Base-by-base conservation (phyloP, 2,797 vertebrate genomes). In the Diceros bicornis region DNA sequence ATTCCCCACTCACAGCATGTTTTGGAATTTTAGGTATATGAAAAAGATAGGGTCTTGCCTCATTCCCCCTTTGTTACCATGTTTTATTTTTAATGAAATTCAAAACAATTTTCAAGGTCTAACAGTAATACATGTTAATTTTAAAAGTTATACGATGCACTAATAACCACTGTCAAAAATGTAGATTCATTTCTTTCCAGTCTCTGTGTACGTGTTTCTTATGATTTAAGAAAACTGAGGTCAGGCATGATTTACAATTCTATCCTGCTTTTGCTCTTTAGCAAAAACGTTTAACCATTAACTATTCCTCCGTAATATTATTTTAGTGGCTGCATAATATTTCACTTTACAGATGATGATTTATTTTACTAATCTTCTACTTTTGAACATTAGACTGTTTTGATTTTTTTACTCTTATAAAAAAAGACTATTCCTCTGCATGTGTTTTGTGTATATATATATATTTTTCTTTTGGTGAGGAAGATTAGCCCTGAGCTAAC, bases 191-290 rank as follows among this genome's bases (percentile, higher is more conserved):
- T 94, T 74, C 12, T 83, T 59, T 66, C 52, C 37, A 25, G 37
- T 86, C 12, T 57, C 61, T 69, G 8, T 89, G n/a, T 84, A n/a
- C 12, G 79, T 87, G 14, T 59, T 78, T 93, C 69, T 87, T 94
- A 77, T 61, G 57, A 50, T 47, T 81, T 95, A 29, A 78, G 34
- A 62, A 6, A 61, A 69, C 3, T 85, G 7, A 85, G 21, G 27
- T 32, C 21, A 95, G 62, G 41, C 7, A 50, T 81, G 69, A 69
- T 68, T 85, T 82, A 86, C 0, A 74, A 62, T 61, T 85, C 4
- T 81, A 34, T 75, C 29, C 64, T 95, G 32, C 9, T 93, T 93
- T 94, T 92, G 34, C 25, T 93, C 47, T 93, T 97, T 64, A 82
- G 91, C 9, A 91, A 68, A 91, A 89, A 25, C n/a, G 59, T 66